These are phyloP conservation scores for Pagrus major DNA, from an alignment of 2,113 vertebrate genomes.

Conservation along the genomic window DNA sequence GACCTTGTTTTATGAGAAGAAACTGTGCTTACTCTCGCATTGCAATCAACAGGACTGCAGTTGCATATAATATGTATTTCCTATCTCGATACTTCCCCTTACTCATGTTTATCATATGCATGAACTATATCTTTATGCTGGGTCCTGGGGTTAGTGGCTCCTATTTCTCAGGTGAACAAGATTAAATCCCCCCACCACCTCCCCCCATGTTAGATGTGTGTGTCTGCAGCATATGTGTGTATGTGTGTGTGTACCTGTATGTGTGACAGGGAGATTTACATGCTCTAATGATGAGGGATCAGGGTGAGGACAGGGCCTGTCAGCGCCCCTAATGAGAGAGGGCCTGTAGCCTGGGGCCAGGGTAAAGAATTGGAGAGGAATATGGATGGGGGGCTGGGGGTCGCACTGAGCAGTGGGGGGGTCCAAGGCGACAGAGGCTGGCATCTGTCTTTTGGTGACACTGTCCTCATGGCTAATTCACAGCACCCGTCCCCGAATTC, in stretches of 20 bases:
- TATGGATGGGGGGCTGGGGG: slow-evolving; percentile 58
- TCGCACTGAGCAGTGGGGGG: slow-evolving; percentile 33
- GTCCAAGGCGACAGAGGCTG: slow-evolving; percentile 66
- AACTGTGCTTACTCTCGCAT: slow-evolving; percentile 9
- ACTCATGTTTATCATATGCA: slow-evolving; percentile 35
- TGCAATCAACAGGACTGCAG: slow-evolving; percentile 6
- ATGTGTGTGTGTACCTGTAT: slow-evolving; percentile 52
- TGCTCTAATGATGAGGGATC: slow-evolving; percentile 88
- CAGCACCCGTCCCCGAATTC: slow-evolving; percentile 58
- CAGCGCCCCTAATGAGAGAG: slow-evolving; percentile 83
- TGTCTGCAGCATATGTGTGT: slow-evolving; percentile 46
- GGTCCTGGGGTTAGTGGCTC: slow-evolving; percentile 54
- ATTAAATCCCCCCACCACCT: slow-evolving; percentile 15
- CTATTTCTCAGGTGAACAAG: slow-evolving; percentile 62
- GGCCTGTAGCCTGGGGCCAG: slow-evolving; percentile 73
- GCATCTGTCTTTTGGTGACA: slow-evolving; percentile 81
- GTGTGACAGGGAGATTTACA: slow-evolving; percentile 85
- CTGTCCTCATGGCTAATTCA: slow-evolving; percentile 64
- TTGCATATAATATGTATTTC: slow-evolving; percentile 36
- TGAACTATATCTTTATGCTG: slow-evolving; percentile 23
- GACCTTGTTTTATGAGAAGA: neutral
- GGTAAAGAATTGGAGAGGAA: slow-evolving; percentile 67
- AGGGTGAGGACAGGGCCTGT: slow-evolving; percentile 82
- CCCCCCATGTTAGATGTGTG: slow-evolving; percentile 18
- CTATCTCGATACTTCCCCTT: slow-evolving; percentile 10